Conservation (phyloP, 2,113 vertebrate species). For the Aviceda subcristata region DNA sequence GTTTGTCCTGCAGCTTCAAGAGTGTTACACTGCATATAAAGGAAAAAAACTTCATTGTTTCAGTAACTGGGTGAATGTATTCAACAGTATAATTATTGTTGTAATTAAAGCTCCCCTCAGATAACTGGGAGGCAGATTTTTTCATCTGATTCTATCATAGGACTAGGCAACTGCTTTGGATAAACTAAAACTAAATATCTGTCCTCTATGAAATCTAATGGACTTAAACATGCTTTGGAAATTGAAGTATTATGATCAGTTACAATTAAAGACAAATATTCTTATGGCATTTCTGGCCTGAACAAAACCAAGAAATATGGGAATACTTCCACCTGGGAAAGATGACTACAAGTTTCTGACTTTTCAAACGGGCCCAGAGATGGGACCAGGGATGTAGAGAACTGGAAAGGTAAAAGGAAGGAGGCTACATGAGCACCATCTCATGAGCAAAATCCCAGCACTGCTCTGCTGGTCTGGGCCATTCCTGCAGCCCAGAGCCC, state of each 20-base stretch:
- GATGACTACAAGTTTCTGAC: not conserved
- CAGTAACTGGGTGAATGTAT: not conserved
- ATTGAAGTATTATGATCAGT: not conserved
- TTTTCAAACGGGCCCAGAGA: not conserved
- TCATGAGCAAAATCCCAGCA: not conserved
- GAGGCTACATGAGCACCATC: not conserved
- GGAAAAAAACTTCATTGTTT: not conserved
- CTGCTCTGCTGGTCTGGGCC: not conserved
- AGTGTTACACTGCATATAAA: not conserved
- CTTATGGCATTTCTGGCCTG: not conserved
- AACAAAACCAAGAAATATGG: not conserved
- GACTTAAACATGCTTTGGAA: not conserved
- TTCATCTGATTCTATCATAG: not conserved
- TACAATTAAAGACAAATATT: not conserved
- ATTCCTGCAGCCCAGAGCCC: not conserved
- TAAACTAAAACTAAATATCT: not conserved
- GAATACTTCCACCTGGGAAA: not conserved
- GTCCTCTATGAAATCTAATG: not conserved
- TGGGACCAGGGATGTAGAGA: not conserved
- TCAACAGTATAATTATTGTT: not conserved
- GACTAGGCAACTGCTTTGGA: not conserved
- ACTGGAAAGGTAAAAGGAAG: slow-evolving; percentile 42
- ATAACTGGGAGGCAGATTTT: not conserved
- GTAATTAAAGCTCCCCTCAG: not conserved
- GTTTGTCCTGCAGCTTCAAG: not conserved